These are phyloP conservation scores for Ptilonorhynchus violaceus DNA, from an alignment of 2,113 vertebrate species.

Conservation along the genomic window DNA sequence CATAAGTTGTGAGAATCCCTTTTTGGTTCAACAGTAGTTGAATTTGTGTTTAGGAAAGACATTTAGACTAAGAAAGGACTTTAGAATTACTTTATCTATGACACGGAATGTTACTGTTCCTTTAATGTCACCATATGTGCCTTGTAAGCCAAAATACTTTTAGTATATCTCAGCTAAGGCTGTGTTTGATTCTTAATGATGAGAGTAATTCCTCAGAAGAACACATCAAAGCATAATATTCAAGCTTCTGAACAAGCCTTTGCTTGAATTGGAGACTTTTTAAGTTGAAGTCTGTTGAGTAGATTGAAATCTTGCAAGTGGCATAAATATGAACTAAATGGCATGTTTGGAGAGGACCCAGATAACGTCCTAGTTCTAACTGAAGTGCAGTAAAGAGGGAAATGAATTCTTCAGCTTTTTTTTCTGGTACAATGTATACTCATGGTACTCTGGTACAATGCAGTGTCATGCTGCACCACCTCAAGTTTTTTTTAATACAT, in stretches of 20 bases:
- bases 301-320: not conserved
- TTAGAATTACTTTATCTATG: not conserved
- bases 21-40: not conserved
- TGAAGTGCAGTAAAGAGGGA: not conserved
- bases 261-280: not conserved
- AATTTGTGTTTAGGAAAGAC: conserved; percentile 16
- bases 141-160: not conserved
- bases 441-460: no score
- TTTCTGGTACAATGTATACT: not conserved
- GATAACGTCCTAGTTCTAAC: not conserved
- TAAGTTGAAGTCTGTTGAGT: not conserved
- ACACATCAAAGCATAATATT: not conserved
- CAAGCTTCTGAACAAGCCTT: not conserved
- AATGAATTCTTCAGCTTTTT: not conserved
- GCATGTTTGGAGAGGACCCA: not conserved
- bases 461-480: not conserved
- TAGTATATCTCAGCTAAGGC: not conserved
- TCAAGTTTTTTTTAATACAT: not conserved
- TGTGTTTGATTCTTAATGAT: not conserved
- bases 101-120: not conserved
- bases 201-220: not conserved
- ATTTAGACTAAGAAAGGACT: not conserved
- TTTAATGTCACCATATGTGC: not conserved
- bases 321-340: not conserved
- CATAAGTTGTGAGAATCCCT: not conserved